Conservation (phyloP, 2,113 vertebrate genomes). For the Irena cyanogastra region DNA sequence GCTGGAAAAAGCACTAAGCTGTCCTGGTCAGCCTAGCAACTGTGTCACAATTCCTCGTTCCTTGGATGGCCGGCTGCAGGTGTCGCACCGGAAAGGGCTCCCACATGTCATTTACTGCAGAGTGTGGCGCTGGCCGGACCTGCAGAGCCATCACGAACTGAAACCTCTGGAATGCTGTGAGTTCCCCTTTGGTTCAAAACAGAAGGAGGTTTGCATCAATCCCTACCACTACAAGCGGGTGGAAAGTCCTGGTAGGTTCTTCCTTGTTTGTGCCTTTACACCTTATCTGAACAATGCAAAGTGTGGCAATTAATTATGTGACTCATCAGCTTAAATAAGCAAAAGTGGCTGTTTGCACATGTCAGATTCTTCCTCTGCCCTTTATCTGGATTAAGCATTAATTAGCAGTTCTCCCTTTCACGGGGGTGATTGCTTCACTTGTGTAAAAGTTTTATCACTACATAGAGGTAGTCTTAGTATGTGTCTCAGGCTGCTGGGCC, state of each 20-base stretch:
- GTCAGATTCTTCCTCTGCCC: not conserved
- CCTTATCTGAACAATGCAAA: slow-evolving; percentile 20
- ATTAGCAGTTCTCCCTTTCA: slow-evolving; percentile 1
- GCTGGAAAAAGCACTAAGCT: slow-evolving; percentile 91
- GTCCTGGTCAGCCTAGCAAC: slow-evolving; percentile 92
- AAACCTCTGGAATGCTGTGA: slow-evolving; percentile 96
- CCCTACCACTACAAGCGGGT: slow-evolving; percentile 98
- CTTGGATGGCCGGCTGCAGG: slow-evolving; percentile 91
- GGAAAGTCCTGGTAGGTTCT: slow-evolving; percentile 90
- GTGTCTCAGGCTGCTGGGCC: not conserved
- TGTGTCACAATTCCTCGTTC: slow-evolving; percentile 96
- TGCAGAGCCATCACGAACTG: slow-evolving; percentile 96
- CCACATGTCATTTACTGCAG: slow-evolving; percentile 94
- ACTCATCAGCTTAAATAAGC: slow-evolving; percentile 24
- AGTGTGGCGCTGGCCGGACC: slow-evolving; percentile 97
- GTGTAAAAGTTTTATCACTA: not conserved
- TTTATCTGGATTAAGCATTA: slow-evolving; percentile 1
- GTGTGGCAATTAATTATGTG: not conserved
- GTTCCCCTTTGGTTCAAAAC: slow-evolving; percentile 95
- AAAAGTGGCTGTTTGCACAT: slow-evolving; percentile 16
- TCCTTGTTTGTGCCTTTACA: slow-evolving; percentile 8
- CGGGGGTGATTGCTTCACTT: not conserved
- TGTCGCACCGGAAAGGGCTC: slow-evolving; percentile 92
- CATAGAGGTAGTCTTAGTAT: not conserved
- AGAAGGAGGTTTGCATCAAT: slow-evolving; percentile 98